Base-by-base conservation (phyloP, 2,888 invertebrate genomes). In the Hyles lineata region DNA sequence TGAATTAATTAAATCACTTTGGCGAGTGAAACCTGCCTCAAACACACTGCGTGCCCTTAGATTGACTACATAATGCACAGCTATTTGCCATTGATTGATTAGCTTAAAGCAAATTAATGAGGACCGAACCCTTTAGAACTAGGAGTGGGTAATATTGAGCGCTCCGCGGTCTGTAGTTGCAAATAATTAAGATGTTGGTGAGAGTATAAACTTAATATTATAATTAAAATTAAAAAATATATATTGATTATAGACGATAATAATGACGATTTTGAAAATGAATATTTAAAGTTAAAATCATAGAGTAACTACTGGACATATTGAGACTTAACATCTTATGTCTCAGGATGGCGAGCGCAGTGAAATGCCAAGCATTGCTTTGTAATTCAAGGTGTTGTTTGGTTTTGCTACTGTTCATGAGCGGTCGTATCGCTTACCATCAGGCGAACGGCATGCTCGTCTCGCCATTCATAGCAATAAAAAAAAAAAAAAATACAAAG, bases 71-170 rank as follows among this genome's bases (percentile, higher is more conserved):
- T 74, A 73, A 71, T 71, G 50, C 60, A 29, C 70, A 73, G 70
- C 58, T 60, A 62, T 70, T 77, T 76, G 73, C 76, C 74, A 71
- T 78, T 80, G 81, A 81, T 81, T 77, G 80, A 81, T 80, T 75
- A 73, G 70, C 75, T 71, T 76, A 72, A 78, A 76, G 76, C 72
- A 80, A 81, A 79, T 79, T 80, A 81, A 80, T 79, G 79, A 79
- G 77, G 55, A n/a, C 23, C 29, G 21, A 63, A 55, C 25, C 63
- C 63, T 72, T 72, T 67, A 43, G 25, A 19, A 58, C 67, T n/a
- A 43, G 23, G 67, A 67, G 72, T 52, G 55, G 21, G 29, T 35
- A 6, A 17, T 67, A 58, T 25, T 58, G 23, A 29, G 19, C 6
- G 58, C 29, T 70, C 0, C 67, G 17, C 6, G 32, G 21, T 67